A percentile compares a stretch with the other conserved stretches of the same genome.
These are phyloP conservation scores for Sialia sialis DNA, from an alignment of 2,113 vertebrate genomes.

Conservation along the genomic window DNA sequence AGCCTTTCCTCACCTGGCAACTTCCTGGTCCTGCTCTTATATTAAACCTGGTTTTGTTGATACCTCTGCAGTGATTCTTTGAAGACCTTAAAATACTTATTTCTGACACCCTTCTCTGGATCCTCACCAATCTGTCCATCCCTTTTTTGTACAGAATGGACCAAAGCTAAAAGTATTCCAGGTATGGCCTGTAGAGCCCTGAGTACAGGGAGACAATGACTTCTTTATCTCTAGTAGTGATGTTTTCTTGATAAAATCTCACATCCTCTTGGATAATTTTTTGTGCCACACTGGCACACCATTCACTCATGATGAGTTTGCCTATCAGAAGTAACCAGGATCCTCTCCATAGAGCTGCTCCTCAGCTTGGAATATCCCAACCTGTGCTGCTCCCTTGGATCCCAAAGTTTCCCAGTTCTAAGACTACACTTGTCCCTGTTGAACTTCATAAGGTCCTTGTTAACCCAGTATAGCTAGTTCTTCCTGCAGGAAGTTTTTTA, in stretches of 20 bases:
- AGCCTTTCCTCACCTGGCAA: neutral
- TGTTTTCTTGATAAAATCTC: neutral
- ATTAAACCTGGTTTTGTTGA: neutral
- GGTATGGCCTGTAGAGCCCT: neutral
- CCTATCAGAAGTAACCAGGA: no score
- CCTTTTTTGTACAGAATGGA: neutral
- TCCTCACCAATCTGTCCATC: accelerated
- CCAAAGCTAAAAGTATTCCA: neutral
- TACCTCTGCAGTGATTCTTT: neutral
- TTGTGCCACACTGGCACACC: no score
- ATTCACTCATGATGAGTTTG: no score
- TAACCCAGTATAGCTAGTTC: no score
- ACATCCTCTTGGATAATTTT: no score
- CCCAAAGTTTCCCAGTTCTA: no score
- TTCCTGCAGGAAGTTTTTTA: no score
- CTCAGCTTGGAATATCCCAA: no score
- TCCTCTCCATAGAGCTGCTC: no score
- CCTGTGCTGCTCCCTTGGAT: no score
- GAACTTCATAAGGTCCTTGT: no score
- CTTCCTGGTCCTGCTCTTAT: accelerated
- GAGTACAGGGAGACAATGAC: accelerated
- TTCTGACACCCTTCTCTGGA: neutral
- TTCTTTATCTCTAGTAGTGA: neutral
- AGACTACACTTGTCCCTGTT: no score
- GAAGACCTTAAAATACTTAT: neutral